A percentile compares a stretch with the other conserved stretches of the same genome.
These are phyloP conservation scores for Melanotaenia duboulayi DNA, from an alignment of 2,113 vertebrate species.

Conservation along the genomic window DNA sequence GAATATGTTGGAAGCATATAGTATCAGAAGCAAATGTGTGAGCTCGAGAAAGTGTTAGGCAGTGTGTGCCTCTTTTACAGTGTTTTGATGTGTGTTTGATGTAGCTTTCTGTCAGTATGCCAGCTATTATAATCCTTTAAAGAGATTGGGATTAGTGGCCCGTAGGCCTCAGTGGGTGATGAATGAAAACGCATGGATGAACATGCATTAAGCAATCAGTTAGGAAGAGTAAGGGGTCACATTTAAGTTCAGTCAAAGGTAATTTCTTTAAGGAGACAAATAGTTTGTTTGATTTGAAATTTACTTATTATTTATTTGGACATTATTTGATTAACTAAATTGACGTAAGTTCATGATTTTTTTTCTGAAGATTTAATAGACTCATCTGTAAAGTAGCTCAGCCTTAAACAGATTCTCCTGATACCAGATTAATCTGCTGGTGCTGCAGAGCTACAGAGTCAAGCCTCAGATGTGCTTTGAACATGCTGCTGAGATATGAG, in stretches of 20 bases:
- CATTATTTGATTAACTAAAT: too few species aligned
- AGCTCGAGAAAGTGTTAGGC: neutral
- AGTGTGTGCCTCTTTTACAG: constrained; percentile 14
- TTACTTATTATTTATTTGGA: too few species aligned
- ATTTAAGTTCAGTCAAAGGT: neutral
- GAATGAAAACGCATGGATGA: constrained; percentile 44
- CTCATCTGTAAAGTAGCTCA: too few species aligned
- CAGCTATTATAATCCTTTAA: constrained; percentile 65
- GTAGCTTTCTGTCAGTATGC: constrained; percentile 61
- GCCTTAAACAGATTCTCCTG: too few species aligned
- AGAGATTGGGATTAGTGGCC: constrained; percentile 66
- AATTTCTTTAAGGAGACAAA: neutral
- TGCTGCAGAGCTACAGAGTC: too few species aligned
- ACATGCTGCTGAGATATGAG: constrained; percentile 11
- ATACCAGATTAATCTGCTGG: too few species aligned
- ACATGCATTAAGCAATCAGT: constrained; percentile 42
- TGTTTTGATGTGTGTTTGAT: constrained; percentile 56
- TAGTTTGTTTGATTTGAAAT: constrained; percentile 12
- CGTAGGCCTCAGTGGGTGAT: constrained; percentile 27
- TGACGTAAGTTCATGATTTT: too few species aligned
- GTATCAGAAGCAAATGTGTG: neutral
- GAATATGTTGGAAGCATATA: neutral
- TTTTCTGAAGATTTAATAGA: too few species aligned
- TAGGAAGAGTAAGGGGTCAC: neutral
- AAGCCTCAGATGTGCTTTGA: constrained; percentile 10